phyloP scores from a whole-genome alignment of 2,113 vertebrate species.

The Nothobranchius kuhntae region DNA sequence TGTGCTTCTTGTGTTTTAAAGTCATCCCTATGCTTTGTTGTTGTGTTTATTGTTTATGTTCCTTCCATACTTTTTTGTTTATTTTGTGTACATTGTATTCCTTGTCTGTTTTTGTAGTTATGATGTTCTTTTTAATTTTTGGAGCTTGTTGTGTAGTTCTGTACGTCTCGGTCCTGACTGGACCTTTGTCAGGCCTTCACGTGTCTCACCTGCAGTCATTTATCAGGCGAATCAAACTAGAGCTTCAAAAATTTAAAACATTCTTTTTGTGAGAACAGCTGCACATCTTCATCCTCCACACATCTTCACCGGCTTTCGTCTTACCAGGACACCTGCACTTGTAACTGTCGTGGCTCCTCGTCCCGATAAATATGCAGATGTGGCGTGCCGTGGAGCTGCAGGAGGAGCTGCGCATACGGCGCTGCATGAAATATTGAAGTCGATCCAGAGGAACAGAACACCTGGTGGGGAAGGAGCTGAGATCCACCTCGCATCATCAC shows the following conservation, averaged over 20 bases:
- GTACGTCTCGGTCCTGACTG: no score
- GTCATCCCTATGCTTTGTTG: no score
- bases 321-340: conserved; percentile 32
- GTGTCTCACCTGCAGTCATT: background rate
- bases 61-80: no score
- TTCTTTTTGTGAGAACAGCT: conserved; percentile 28
- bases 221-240: background rate
- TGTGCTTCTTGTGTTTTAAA: no score
- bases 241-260: background rate
- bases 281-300: conserved; percentile 24
- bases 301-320: background rate
- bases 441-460: conserved; percentile 59
- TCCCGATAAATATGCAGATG: conserved; percentile 48
- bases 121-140: no score
- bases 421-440: conserved; percentile 67
- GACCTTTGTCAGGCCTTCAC: no score
- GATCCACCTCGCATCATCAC: conserved; percentile 9
- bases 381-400: conserved; percentile 3
- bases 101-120: no score
- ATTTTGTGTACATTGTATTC: no score
- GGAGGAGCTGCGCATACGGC: conserved; percentile 48
- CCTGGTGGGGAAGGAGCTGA: conserved; percentile 45
- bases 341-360: conserved; percentile 21
- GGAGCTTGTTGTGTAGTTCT: no score
- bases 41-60: no score